A percentile compares a stretch with the other conserved stretches of the same genome.
phyloP scores from a whole-genome alignment of 1,140 invertebrate genomes.

The Cryptotermes secundus region DNA sequence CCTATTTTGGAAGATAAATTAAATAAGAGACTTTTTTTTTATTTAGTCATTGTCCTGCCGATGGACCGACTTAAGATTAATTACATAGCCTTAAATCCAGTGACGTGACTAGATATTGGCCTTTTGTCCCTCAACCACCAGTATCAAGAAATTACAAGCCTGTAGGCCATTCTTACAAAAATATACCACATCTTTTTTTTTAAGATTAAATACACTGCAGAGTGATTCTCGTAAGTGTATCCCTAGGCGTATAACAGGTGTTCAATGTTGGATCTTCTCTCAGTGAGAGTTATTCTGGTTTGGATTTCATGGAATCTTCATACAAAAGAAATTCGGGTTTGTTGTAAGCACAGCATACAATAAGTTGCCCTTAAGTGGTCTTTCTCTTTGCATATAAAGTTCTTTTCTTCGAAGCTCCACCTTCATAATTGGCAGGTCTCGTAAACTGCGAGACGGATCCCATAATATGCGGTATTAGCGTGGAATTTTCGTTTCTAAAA shows the following conservation, averaged over 20 bases:
- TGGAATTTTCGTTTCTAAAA: background rate
- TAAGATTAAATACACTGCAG: too few species aligned
- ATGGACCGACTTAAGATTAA: background rate
- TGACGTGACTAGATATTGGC: background rate
- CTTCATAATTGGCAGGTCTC: constrained; percentile 11
- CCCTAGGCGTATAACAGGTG: background rate
- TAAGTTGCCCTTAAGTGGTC: background rate
- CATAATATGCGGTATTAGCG: background rate
- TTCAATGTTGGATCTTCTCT: background rate
- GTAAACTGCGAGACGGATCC: background rate
- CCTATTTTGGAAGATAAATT: background rate
- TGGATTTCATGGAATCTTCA: background rate
- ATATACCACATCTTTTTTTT: too few species aligned
- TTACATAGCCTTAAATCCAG: background rate
- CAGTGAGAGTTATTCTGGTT: background rate
- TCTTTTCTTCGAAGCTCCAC: background rate
- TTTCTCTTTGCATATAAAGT: background rate
- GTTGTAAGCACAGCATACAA: background rate
- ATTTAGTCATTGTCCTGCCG: background rate
- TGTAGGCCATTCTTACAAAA: too few species aligned
- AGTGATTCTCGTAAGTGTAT: background rate
- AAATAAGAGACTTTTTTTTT: background rate
- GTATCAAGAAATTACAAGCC: too few species aligned
- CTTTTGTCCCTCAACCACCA: too few species aligned
- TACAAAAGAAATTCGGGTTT: background rate